A percentile compares a stretch with the other conserved stretches of the same genome.
Evolutionary conservation across 2,888 invertebrate genomes (phyloP).

Genomic region (Cristatella mucedo): DNA sequence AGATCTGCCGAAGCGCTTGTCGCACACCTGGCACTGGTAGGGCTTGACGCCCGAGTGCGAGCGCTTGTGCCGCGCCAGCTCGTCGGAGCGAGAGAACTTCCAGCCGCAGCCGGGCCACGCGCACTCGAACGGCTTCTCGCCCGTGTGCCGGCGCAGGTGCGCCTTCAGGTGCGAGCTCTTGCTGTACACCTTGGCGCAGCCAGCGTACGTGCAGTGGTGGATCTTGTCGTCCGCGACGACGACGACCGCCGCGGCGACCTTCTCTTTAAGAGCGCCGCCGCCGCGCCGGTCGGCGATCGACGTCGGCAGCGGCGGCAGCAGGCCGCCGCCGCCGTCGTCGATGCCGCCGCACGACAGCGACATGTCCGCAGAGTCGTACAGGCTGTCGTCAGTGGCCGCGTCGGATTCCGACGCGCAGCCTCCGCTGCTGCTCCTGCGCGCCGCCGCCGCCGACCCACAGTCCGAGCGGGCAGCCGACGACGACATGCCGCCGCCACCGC

Average conservation of each 20-base stretch:
- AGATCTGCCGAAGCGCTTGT: constrained; percentile 74
- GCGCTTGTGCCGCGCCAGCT: constrained; percentile 72
- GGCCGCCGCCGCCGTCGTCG: too few relatives aligned
- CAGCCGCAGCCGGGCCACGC: constrained; percentile 61
- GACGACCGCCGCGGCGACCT: neutral
- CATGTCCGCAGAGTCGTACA: too few relatives aligned
- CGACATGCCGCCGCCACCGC: too few relatives aligned
- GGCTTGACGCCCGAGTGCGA: constrained; percentile 92
- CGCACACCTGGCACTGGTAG: constrained; percentile 70
- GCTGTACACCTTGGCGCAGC: constrained; percentile 85
- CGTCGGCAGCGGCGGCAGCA: neutral
- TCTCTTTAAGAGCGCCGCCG: too few relatives aligned
- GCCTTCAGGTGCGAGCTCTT: constrained; percentile 93
- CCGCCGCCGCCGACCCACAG: too few relatives aligned
- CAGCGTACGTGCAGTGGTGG: constrained; percentile 44
- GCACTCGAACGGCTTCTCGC: constrained; percentile 46
- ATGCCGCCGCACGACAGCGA: too few relatives aligned
- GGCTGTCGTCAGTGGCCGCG: too few relatives aligned
- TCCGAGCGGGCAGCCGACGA: too few relatives aligned
- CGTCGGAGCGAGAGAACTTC: constrained; percentile 85
- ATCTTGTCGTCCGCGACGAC: constrained; percentile 41
- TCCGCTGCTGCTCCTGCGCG: too few relatives aligned
- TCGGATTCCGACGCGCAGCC: too few relatives aligned
- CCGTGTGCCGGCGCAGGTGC: constrained; percentile 80
- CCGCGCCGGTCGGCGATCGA: neutral